phyloP scores from a whole-genome alignment of 2,113 vertebrate genomes.

The Genyomyrus donnyi region DNA sequence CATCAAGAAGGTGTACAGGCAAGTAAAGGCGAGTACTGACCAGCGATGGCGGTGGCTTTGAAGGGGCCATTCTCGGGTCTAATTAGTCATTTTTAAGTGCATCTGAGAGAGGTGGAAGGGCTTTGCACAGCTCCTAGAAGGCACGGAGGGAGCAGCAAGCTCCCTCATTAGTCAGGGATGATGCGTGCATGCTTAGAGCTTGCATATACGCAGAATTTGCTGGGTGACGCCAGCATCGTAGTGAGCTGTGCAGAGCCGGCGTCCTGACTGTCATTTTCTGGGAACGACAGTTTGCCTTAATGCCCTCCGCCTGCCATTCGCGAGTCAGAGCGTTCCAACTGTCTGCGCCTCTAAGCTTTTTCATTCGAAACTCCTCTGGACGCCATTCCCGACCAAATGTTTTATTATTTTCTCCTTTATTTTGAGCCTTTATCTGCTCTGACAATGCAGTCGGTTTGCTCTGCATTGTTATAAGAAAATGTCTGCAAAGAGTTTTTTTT shows the following conservation, averaged over 20 bases:
- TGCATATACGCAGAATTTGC: neutral
- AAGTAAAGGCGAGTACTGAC: too few species aligned
- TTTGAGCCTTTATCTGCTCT: conserved; percentile 2
- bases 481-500: neutral
- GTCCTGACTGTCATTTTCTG: neutral
- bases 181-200: neutral
- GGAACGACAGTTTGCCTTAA: neutral
- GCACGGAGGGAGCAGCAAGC: neutral
- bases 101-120: neutral
- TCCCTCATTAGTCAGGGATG: neutral
- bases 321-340: neutral
- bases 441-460: neutral
- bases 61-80: neutral
- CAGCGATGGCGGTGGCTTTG: neutral
- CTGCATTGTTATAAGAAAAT: neutral
- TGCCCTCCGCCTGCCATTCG: neutral
- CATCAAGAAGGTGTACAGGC: neutral
- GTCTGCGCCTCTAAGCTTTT: neutral
- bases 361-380: neutral
- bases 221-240: neutral
- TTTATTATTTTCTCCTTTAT: neutral
- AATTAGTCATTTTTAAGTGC: conserved; percentile 10
- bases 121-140: neutral
- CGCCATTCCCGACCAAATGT: neutral
- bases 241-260: neutral